A percentile compares a stretch with the other conserved stretches of the same genome.
Conservation (phyloP, 2,113 vertebrate species). For the Egretta garzetta region DNA sequence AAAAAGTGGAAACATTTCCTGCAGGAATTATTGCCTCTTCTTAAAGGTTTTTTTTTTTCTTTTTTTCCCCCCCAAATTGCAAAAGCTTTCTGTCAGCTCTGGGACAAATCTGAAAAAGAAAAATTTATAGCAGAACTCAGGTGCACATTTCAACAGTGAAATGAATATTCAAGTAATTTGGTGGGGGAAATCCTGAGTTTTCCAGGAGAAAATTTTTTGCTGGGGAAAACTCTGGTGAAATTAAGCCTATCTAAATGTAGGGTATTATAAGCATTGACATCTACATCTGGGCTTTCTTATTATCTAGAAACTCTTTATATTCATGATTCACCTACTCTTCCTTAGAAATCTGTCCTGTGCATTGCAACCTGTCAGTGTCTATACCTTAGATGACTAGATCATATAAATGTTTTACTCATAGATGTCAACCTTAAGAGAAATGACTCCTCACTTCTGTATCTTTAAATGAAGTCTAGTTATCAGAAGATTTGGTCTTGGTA, state of each 20-base stretch:
- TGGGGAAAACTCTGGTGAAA: background rate
- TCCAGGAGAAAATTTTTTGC: background rate
- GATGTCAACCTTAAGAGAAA: background rate
- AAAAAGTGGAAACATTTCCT: background rate
- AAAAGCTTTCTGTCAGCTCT: background rate
- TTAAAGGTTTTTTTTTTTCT: background rate
- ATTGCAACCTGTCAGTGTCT: background rate
- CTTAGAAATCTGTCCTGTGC: background rate
- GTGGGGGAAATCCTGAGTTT: background rate
- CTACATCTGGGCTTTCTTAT: background rate
- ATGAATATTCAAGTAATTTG: background rate
- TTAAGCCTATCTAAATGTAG: background rate
- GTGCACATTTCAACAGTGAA: background rate
- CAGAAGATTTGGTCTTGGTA: background rate
- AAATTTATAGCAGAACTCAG: background rate
- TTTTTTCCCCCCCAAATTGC: fast-evolving
- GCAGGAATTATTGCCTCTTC: background rate
- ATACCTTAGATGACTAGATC: background rate
- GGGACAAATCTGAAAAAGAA: background rate
- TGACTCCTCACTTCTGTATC: background rate
- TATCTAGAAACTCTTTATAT: background rate
- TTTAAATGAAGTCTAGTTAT: background rate
- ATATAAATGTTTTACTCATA: background rate
- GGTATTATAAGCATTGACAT: background rate
- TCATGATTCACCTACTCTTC: background rate